Conservation (phyloP, 1,140 invertebrate species). For the Atta colombica region DNA sequence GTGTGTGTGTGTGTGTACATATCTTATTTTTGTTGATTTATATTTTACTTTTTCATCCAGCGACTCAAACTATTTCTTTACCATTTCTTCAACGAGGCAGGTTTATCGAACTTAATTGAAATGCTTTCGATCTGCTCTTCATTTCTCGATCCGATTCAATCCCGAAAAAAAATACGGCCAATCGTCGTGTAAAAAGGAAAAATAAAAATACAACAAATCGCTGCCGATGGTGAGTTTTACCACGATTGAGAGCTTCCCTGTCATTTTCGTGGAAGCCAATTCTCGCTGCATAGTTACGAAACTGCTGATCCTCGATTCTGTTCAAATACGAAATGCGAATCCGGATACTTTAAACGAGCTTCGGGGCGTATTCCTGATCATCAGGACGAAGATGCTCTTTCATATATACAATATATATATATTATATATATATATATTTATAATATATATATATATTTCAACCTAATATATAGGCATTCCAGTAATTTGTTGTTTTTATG, state of each 20-base stretch:
- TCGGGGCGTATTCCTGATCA: slow-evolving; percentile 39
- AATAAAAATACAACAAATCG: slow-evolving; percentile 50
- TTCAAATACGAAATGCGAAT: slow-evolving; percentile 46
- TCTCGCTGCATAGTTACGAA: slow-evolving; percentile 54
- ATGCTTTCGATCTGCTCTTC: slow-evolving; percentile 23
- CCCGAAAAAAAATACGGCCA: slow-evolving; percentile 34
- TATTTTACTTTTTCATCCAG: neutral
- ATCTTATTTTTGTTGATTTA: slow-evolving; percentile 2
- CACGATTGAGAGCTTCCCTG: slow-evolving; percentile 51
- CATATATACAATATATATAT: slow-evolving; percentile 6
- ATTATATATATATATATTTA: too few species aligned
- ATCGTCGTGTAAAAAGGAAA: slow-evolving; percentile 10
- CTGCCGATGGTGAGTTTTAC: slow-evolving; percentile 31
- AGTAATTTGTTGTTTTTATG: slow-evolving; percentile 45
- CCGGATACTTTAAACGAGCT: slow-evolving; percentile 47
- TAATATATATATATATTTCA: slow-evolving; percentile 35
- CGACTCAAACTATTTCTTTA: neutral
- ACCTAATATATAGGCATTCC: slow-evolving; percentile 40
- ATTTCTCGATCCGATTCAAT: slow-evolving; percentile 18
- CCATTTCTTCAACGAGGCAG: neutral
- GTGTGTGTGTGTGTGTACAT: neutral
- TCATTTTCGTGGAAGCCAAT: slow-evolving; percentile 57
- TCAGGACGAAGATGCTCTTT: slow-evolving; percentile 29
- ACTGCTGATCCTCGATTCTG: slow-evolving; percentile 50
- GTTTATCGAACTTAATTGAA: slow-evolving; percentile 57